A percentile compares a stretch with the other conserved stretches of the same genome.
phyloP scores from a whole-genome alignment of 1,140 invertebrate genomes.

The Sitobion miscanthi region DNA sequence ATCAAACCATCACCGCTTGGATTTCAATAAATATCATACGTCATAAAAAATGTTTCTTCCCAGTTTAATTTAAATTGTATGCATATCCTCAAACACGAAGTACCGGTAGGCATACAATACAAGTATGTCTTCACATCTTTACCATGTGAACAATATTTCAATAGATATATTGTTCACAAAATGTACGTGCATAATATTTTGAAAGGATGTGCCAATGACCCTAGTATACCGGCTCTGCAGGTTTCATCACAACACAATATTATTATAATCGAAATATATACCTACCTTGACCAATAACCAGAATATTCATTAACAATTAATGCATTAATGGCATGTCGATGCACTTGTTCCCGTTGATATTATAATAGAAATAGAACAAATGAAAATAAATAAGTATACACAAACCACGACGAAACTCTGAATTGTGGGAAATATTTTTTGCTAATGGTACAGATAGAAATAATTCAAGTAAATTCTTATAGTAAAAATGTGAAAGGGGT shows the following conservation, averaged over 20 bases:
- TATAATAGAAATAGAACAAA: constrained; percentile 30
- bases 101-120: background rate
- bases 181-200: background rate
- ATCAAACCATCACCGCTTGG: background rate
- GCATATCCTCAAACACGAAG: background rate
- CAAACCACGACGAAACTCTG: background rate
- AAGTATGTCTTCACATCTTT: background rate
- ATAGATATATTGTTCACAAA: constrained; percentile 15
- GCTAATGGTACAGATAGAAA: background rate
- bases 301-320: constrained; percentile 6
- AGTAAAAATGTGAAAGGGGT: background rate
- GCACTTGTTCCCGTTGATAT: background rate
- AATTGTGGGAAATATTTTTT: background rate
- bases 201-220: background rate
- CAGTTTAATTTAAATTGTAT: background rate
- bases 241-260: background rate
- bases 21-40: background rate
- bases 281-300: constrained; percentile 17
- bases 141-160: constrained; percentile 21
- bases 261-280: background rate
- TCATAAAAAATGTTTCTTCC: background rate
- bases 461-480: background rate
- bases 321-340: background rate
- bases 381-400: background rate
- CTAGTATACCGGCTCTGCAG: background rate